Evolutionary conservation across 2,888 invertebrate genomes (phyloP), one percentile per base, ranked within the genome.

Genomic region (Polietes domitor): DNA sequence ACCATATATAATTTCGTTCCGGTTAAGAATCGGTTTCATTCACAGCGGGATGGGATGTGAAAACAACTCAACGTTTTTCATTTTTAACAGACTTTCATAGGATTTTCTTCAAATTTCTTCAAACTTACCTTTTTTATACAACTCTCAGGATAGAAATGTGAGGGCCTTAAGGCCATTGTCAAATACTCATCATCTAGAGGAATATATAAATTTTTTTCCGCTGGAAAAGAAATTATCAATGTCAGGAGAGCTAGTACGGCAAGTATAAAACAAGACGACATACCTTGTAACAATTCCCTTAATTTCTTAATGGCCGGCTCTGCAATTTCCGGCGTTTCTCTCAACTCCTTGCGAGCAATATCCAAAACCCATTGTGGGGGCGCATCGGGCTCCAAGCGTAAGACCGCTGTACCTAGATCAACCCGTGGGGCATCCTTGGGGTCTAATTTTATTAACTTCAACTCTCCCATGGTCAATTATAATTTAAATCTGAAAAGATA

Each of bases 101-200:
- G 32, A 32, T 32, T 32, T 32, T 5, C 3, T 32, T 32, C 32
- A 3, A 55, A 37, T 28, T 17, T 43, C 61, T 53, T 28, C n/a
- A 9, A 10, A 89, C 93, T 92, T 93, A 97, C 96, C 92, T 96
- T 93, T 91, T 95, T 94, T 85, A 96, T 95, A 2, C 97, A 96
- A 87, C 96, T 95, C 72, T 96, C 95, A 0, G 97, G 94, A 89
- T 98, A 96, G 92, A 96, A 98, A 92, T 97, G 97, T 89, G 96
- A 95, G 0, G 97, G 97, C 80, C 98, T 94, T 63, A 98, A 93
- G 90, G 97, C 98, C 91, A 96, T 95, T 81, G 95, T 92, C 63
- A 97, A 93, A 88, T 94, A 97, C 2, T 94, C 94, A 88, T 96
- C 96, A 72, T 96, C 94, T n/a, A 94, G 87, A 0, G 96, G 96